A percentile compares a stretch with the other conserved stretches of the same genome.
Evolutionary conservation across 2,113 vertebrate species (phyloP).

Genomic region (Sorex araneus): DNA sequence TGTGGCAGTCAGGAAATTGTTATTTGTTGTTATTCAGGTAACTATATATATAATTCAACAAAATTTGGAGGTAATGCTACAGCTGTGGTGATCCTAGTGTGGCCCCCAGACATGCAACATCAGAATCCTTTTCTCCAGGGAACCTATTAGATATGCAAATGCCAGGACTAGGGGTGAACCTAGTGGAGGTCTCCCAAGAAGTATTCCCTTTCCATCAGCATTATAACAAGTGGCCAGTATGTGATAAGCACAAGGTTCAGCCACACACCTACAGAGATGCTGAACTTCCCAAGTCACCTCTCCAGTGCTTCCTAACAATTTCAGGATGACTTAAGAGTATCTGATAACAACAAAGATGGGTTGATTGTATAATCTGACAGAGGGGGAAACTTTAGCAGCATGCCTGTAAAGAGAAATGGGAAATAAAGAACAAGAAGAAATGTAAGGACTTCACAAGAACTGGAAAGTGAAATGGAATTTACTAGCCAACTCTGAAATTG

Average conservation of each 20-base stretch:
- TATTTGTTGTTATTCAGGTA: not conserved
- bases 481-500: not conserved
- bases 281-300: not conserved
- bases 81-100: not conserved
- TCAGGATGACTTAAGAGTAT: not conserved
- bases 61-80: not conserved
- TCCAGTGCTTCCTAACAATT: not conserved
- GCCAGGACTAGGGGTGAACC: not conserved
- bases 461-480: not conserved
- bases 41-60: not conserved
- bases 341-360: not conserved
- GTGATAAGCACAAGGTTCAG: not conserved
- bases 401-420: not conserved
- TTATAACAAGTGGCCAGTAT: not conserved
- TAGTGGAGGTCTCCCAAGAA: not conserved
- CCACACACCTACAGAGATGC: not conserved
- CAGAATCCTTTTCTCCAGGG: too few species aligned
- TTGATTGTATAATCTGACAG: not conserved
- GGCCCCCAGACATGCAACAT: not conserved
- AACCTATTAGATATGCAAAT: not conserved
- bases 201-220: too few species aligned
- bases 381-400: not conserved
- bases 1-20: not conserved
- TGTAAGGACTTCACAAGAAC: slow-evolving; percentile 12
- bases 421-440: not conserved